Evolutionary conservation across 2,113 vertebrate genomes (phyloP), one percentile per base, ranked within the genome.

Genomic region (Equus quagga): DNA sequence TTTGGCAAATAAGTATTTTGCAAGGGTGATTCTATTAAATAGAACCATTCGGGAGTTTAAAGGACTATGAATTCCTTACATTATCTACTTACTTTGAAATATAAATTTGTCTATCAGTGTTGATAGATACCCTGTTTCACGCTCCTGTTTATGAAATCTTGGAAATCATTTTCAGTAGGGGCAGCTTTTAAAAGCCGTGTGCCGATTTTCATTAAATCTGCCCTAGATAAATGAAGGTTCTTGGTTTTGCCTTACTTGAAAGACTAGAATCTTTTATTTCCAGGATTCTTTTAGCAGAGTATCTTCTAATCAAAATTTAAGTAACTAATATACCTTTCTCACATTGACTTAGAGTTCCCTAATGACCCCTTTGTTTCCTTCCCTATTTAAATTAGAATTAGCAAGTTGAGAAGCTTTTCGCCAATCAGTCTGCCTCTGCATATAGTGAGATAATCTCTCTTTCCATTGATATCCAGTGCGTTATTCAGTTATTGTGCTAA

Each of bases 51-150:
- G 67, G 65, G 28, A 72, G 19, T 89, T 97, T 76, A 93, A 88
- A 58, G 15, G 33, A 54, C 67, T 82, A 2, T 65, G 58, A 80
- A 33, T 56, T 23, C 44, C n/a, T 87, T 83, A 93, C 6, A 33
- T 67, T n/a, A 65, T 96, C 64, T 73, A 51, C n/a, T 93, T 92
- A 79, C 78, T 82, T 95, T 95, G 56, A 97, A 80, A 13, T 83
- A 94, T 69, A 92, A 70, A 82, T 86, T 92, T 95, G 46, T 24
- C 31, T 76, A 0, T n/a, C 18, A 69, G 0, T 92, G 1, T 94
- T 78, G 6, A 64, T 41, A 70, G 19, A 67, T 95, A 73, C 19
- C 13, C 6, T 78, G 51, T 94, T 90, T 96, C 41, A 96, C 36
- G 9, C 10, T 92, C 41, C 56, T 64, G 0, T 67, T 91, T 92